Evolutionary conservation across 2,888 invertebrate genomes (phyloP), one percentile per base, ranked within the genome.

Genomic region (Cryptosula pallasiana): DNA sequence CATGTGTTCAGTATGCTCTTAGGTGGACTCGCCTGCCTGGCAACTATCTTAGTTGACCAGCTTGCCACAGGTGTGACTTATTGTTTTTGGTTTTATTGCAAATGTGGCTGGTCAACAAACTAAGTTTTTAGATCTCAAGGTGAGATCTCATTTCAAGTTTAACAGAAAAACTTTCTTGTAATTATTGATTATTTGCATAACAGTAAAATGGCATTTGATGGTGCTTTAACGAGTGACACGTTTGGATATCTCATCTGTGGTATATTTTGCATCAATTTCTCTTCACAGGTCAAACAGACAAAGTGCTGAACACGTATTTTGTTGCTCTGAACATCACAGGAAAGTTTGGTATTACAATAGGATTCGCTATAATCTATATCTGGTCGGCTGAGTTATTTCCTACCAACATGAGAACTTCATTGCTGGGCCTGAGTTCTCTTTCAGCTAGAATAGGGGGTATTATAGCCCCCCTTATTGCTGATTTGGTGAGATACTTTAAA

Each of bases 1-100:
- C 70, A 70, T 29, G 32, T 70, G 5, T 70, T 70, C 23, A 45
- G 70, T 23, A 70, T 70, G 70, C 13, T 70, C 5, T 3, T 70
- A 3, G 70, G 70, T 20, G 70, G 70, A 13, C 5, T 34, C 3
- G 55, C 23, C 25, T 70, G 70, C 45, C 20, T 63, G 2, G 63
- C 32, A 27, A 63, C 63, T 9, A 27, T 63, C 2, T 34, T 63
- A 13, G 63, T 63, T 9, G 63, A 63, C 63, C 9, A 63, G 20
- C 32, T 63, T 32, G 34, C 32, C n/a, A 63, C 25, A 63, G 34
- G 63, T 63, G n/a, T n/a, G n/a, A n/a, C n/a, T n/a, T n/a, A n/a
- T n/a, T n/a, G n/a, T n/a, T n/a, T n/a, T n/a, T n/a, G n/a, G n/a
- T n/a, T n/a, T n/a, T n/a, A n/a, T n/a, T n/a, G n/a, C n/a, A n/a